A percentile compares a stretch with the other conserved stretches of the same genome.
Evolutionary conservation across 2,888 invertebrate species (phyloP).

Genomic region (Phania funesta): DNA sequence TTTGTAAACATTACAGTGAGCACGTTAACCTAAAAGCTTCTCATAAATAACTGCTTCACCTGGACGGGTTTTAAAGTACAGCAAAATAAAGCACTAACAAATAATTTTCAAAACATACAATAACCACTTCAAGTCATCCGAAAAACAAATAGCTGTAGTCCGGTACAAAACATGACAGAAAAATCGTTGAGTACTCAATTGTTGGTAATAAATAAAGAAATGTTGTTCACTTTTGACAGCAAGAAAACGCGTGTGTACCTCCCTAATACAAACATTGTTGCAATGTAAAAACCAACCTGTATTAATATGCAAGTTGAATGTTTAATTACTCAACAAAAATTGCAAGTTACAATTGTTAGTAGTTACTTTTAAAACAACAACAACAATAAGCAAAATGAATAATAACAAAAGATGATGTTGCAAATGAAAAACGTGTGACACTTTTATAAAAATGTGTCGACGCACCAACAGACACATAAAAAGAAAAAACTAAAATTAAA

Average conservation of each 20-base stretch:
- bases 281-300: not conserved
- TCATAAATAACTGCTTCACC: not conserved
- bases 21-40: not conserved
- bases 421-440: not conserved
- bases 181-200: not conserved
- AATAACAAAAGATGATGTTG: not conserved
- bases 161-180: not conserved
- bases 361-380: not conserved
- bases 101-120: not conserved
- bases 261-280: not conserved
- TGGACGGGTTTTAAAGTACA: not conserved
- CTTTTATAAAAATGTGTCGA: too few species aligned
- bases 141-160: too few species aligned
- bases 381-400: not conserved
- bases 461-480: too few species aligned
- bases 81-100: not conserved
- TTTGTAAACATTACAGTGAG: too few species aligned
- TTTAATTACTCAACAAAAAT: constrained; percentile 48
- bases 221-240: not conserved
- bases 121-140: too few species aligned
- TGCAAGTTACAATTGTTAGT: not conserved
- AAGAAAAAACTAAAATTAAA: too few species aligned
- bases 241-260: not conserved
- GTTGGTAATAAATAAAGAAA: too few species aligned
- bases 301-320: constrained; percentile 37